Conservation (phyloP, 2,888 invertebrate species). For the Orchesella flavescens region DNA sequence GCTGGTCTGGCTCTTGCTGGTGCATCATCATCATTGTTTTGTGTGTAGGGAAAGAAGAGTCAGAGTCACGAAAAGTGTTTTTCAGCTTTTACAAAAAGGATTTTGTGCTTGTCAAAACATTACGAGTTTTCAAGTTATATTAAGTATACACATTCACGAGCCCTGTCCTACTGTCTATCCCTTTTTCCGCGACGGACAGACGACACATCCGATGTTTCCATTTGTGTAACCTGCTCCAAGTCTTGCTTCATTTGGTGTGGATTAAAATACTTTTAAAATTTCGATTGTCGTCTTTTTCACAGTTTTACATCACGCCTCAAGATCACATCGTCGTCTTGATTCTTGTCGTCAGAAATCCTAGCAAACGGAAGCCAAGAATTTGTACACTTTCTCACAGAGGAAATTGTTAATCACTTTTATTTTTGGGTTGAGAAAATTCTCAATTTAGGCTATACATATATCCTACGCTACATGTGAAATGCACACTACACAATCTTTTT, state of each 20-base stretch:
- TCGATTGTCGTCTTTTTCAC: slow-evolving; percentile 42
- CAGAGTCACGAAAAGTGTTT: slow-evolving; percentile 59
- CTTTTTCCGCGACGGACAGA: slow-evolving; percentile 62
- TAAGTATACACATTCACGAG: slow-evolving; percentile 43
- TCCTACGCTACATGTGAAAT: too few relatives aligned
- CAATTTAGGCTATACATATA: neutral
- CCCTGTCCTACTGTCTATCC: slow-evolving; percentile 49
- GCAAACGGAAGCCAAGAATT: slow-evolving; percentile 53
- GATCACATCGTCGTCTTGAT: slow-evolving; percentile 36
- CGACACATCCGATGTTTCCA: slow-evolving; percentile 59
- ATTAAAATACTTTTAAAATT: slow-evolving; percentile 40
- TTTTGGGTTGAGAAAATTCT: neutral
- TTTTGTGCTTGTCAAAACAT: slow-evolving; percentile 64
- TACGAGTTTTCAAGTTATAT: slow-evolving; percentile 54
- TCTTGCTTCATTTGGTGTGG: slow-evolving; percentile 24
- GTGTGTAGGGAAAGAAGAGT: slow-evolving; percentile 29
- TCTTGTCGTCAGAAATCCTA: slow-evolving; percentile 53
- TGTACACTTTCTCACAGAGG: slow-evolving; percentile 48
- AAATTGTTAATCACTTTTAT: slow-evolving; percentile 27
- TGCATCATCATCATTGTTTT: too few relatives aligned
- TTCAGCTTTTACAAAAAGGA: slow-evolving; percentile 62
- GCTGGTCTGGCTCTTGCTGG: neutral
- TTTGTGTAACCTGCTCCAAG: slow-evolving; percentile 41
- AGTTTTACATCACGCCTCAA: slow-evolving; percentile 4
- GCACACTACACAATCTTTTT: too few relatives aligned